Percentiles rank a stretch among this genome's conserved stretches.
Evolutionary conservation across 2,113 vertebrate genomes (phyloP).

Genomic region (Larimichthys crocea): DNA sequence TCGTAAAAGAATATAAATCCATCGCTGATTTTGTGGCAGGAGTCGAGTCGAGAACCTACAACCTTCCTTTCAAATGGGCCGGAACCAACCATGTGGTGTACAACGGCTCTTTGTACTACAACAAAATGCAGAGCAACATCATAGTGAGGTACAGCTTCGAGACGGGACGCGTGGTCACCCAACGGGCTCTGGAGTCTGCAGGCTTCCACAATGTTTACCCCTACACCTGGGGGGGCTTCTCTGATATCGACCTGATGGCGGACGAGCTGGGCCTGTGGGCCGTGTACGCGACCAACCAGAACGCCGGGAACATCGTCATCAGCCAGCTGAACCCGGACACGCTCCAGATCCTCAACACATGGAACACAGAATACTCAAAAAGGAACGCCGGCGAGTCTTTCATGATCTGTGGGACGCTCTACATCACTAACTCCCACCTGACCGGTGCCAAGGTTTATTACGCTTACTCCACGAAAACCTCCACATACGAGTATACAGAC

Average conservation of each 20-base stretch:
- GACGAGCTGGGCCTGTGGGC: constrained; percentile 98
- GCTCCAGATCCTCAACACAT: constrained; percentile 92
- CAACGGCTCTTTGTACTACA: constrained; percentile 98
- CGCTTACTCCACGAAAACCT: constrained; percentile 96
- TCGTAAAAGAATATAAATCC: constrained; percentile 96
- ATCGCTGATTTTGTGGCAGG: constrained; percentile 93
- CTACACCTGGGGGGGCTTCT: constrained; percentile 98
- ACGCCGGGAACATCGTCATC: constrained; percentile 98
- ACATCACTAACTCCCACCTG: constrained; percentile 97
- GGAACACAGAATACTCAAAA: constrained; percentile 98
- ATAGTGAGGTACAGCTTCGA: constrained; percentile 96
- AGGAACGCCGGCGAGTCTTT: constrained; percentile 98
- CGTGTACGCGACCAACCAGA: constrained; percentile 98
- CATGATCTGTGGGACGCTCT: constrained; percentile 98
- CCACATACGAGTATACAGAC: constrained; percentile 96
- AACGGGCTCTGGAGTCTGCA: constrained; percentile 94
- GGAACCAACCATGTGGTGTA: constrained; percentile 98
- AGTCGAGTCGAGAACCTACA: constrained; percentile 94
- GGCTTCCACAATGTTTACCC: constrained; percentile 99
- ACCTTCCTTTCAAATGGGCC: constrained; percentile 98
- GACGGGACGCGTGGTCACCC: constrained; percentile 91
- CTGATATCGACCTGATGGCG: constrained; percentile 98
- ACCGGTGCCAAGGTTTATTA: constrained; percentile 99
- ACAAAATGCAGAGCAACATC: constrained; percentile 99
- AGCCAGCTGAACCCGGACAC: constrained; percentile 94